phyloP scores from a whole-genome alignment of 2,888 invertebrate species.

The Xiphydria camelus region DNA sequence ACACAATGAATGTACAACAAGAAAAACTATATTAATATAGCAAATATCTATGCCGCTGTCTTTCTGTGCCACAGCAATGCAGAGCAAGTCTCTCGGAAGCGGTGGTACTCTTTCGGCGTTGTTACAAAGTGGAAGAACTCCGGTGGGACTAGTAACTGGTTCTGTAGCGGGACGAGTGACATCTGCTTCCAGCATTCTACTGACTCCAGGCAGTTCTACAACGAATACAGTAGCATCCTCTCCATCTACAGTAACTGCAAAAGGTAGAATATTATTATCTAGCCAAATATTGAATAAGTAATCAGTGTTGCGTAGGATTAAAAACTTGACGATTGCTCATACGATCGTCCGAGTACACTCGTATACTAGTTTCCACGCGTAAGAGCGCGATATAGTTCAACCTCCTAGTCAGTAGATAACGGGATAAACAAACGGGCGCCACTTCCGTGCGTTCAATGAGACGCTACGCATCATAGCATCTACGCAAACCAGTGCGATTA shows the following conservation, averaged over 20 bases:
- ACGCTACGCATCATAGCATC: no score
- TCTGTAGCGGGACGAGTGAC: constrained; percentile 30
- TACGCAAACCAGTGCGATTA: no score
- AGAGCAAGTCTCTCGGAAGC: constrained; percentile 24
- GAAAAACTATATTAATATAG: no score
- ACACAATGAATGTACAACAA: no score
- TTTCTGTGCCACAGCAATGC: constrained; percentile 18
- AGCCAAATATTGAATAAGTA: constrained; percentile 21
- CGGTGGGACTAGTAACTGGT: constrained; percentile 26
- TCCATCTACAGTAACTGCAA: constrained; percentile 34
- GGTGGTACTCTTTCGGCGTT: constrained; percentile 34
- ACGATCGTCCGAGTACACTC: no score
- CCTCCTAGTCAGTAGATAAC: no score
- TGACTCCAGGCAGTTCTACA: constrained; percentile 37
- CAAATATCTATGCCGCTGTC: no score
- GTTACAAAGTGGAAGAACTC: constrained; percentile 40
- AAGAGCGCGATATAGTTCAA: no score
- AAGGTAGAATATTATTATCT: constrained; percentile 49
- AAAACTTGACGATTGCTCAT: no score
- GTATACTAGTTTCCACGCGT: no score
- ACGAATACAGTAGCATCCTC: constrained; percentile 30
- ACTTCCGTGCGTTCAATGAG: no score
- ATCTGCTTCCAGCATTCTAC: constrained; percentile 39
- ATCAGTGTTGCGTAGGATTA: not conserved
- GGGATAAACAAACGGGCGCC: no score